Evolutionary conservation across 2,797 vertebrate genomes (phyloP).

Genomic region (Odontamblyopus lacepedii): DNA sequence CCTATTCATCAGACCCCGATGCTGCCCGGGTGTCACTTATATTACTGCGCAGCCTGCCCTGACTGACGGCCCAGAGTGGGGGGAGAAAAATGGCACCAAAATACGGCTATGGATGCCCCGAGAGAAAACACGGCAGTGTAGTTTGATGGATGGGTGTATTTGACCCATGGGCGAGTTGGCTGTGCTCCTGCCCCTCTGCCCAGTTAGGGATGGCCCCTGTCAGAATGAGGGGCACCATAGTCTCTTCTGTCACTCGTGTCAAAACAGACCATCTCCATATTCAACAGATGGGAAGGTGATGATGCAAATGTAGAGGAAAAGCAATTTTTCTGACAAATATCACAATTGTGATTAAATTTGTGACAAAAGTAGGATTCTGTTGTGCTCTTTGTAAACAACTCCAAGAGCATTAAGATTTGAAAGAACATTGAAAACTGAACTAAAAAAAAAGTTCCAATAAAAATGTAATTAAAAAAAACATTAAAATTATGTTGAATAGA

Average conservation of each 20-base stretch:
- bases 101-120: constrained; percentile 52
- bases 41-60: constrained; percentile 67
- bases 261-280: constrained; percentile 78
- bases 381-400: too few relatives aligned
- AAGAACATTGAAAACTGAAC: too few relatives aligned
- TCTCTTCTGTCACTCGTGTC: constrained; percentile 80
- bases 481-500: too few relatives aligned
- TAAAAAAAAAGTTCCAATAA: too few relatives aligned
- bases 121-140: constrained; percentile 56
- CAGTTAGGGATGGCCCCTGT: constrained; percentile 74
- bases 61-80: constrained; percentile 69
- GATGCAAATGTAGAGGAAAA: constrained; percentile 57
- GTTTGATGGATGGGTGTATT: constrained; percentile 82
- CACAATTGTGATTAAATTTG: too few relatives aligned
- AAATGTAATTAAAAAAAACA: too few relatives aligned
- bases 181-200: constrained; percentile 65
- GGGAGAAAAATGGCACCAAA: constrained; percentile 72
- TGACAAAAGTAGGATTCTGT: too few relatives aligned
- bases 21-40: constrained; percentile 68
- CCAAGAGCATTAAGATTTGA: too few relatives aligned
- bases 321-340: background rate
- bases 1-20: constrained; percentile 72
- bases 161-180: constrained; percentile 71
- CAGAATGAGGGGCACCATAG: constrained; percentile 80
- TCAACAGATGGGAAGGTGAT: constrained; percentile 73